Conservation (phyloP, 2,888 invertebrate genomes). For the Drosophila recens region DNA sequence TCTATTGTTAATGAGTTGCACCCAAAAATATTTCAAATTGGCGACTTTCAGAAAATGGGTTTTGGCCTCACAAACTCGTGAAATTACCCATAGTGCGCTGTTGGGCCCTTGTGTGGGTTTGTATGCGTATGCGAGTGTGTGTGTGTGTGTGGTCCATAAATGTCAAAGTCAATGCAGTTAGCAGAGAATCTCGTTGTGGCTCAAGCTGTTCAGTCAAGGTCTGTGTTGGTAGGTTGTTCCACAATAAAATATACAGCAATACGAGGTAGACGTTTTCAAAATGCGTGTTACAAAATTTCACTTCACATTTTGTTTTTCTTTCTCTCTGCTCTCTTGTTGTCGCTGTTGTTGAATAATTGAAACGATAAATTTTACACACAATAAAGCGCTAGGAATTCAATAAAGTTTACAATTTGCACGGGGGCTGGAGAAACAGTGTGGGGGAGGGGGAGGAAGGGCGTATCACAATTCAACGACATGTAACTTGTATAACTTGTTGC, state of each 20-base stretch:
- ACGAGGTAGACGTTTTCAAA: slow-evolving; percentile 35
- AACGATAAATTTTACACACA: slow-evolving; percentile 77
- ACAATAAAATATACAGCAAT: slow-evolving; percentile 53
- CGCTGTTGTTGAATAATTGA: slow-evolving; percentile 65
- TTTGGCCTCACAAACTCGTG: too few relatives aligned
- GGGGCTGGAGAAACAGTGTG: slow-evolving; percentile 10
- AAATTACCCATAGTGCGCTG: too few relatives aligned
- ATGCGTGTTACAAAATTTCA: slow-evolving; percentile 38
- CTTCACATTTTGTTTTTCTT: slow-evolving; percentile 7
- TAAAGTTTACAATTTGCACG: slow-evolving; percentile 68
- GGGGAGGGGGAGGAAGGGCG: neutral
- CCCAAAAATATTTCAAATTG: too few relatives aligned
- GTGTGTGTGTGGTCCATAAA: slow-evolving; percentile 57
- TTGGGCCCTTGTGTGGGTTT: neutral
- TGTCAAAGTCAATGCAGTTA: slow-evolving; percentile 77
- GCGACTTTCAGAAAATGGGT: too few relatives aligned
- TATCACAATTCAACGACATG: slow-evolving; percentile 51
- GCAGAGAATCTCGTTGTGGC: slow-evolving; percentile 43
- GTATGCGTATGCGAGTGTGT: neutral
- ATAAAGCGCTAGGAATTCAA: slow-evolving; percentile 74
- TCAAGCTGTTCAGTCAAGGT: slow-evolving; percentile 57
- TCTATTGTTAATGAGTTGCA: too few relatives aligned
- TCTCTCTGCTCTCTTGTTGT: slow-evolving; percentile 1
- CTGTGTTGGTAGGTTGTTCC: slow-evolving; percentile 8
- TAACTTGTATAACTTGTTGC: slow-evolving; percentile 69